Percentiles rank a stretch among this genome's conserved stretches.
Conservation (phyloP, 1,140 invertebrate genomes). For the Drosophila tristis region DNA sequence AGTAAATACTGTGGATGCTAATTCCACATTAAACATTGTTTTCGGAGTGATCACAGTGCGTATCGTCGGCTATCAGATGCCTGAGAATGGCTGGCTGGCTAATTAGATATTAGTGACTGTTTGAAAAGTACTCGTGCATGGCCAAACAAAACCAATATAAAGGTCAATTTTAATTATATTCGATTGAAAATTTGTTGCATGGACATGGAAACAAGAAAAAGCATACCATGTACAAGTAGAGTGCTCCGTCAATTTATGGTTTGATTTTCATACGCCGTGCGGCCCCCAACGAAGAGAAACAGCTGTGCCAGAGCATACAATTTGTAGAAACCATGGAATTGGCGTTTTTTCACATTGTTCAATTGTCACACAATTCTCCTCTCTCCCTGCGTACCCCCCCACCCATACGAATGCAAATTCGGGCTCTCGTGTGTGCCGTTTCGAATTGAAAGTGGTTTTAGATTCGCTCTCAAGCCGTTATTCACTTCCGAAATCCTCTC, state of each 20-base stretch:
- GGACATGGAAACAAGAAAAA: conserved; percentile 9
- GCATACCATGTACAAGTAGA: conserved; percentile 22
- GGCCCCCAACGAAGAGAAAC: conserved; percentile 32
- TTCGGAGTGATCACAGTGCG: conserved; percentile 35
- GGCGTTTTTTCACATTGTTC: too few relatives aligned
- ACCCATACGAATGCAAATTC: too few relatives aligned
- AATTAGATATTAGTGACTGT: conserved; percentile 3
- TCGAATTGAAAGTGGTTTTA: too few relatives aligned
- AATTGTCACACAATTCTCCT: too few relatives aligned
- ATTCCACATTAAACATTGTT: neutral
- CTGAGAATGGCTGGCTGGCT: conserved; percentile 7
- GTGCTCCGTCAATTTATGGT: conserved; percentile 42
- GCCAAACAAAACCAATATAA: conserved; percentile 19
- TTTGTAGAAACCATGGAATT: conserved; percentile 1
- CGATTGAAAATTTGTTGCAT: conserved; percentile 38
- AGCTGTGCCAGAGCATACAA: conserved; percentile 38
- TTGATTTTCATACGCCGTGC: conserved; percentile 55
- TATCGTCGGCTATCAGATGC: conserved; percentile 24
- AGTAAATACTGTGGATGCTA: conserved; percentile 37
- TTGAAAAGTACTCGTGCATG: conserved; percentile 8
- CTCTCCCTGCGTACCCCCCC: too few relatives aligned
- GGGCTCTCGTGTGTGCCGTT: too few relatives aligned
- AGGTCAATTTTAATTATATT: conserved; percentile 54
- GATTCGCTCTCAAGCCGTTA: too few relatives aligned
- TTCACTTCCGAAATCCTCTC: too few relatives aligned